These are phyloP conservation scores for Laticauda colubrina DNA, from an alignment of 2,113 vertebrate genomes.

Conservation along the genomic window DNA sequence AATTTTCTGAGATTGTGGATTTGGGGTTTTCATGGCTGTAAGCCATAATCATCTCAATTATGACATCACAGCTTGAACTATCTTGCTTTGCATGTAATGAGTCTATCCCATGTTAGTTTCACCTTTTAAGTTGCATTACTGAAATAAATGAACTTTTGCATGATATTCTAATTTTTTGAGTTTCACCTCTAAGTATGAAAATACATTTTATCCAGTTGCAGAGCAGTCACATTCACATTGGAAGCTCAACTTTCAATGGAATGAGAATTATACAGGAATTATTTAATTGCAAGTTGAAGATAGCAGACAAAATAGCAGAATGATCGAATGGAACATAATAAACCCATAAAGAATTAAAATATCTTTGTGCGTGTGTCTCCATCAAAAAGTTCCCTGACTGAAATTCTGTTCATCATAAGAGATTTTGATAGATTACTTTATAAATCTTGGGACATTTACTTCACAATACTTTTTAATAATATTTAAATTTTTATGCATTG, in stretches of 20 bases:
- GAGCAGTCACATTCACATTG: conserved; percentile 45
- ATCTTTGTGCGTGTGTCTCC: conserved; percentile 45
- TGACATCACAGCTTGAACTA: too few species aligned
- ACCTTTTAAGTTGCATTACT: too few species aligned
- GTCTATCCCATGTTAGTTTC: too few species aligned
- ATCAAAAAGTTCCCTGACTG: conserved; percentile 67
- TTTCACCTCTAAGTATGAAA: neutral
- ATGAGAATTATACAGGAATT: conserved; percentile 43
- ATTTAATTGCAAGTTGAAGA: conserved; percentile 39
- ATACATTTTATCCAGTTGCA: conserved; percentile 40
- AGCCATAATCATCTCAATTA: too few species aligned
- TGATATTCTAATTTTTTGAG: too few species aligned
- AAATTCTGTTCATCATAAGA: conserved; percentile 64
- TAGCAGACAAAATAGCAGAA: conserved; percentile 42
- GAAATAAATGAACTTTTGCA: too few species aligned
- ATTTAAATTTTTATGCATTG: conserved; percentile 12
- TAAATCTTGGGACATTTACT: conserved; percentile 53
- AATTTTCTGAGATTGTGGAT: too few species aligned
- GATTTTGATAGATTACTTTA: conserved; percentile 63
- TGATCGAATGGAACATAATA: neutral
- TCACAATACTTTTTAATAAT: conserved; percentile 18
- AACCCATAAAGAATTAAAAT: conserved; percentile 35
- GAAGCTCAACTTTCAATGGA: conserved; percentile 45
- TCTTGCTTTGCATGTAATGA: too few species aligned
- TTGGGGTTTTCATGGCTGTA: too few species aligned